Percentiles rank a stretch among this genome's conserved stretches.
phyloP scores from a whole-genome alignment of 2,888 invertebrate species.

The Ophonus ardosiacus region DNA sequence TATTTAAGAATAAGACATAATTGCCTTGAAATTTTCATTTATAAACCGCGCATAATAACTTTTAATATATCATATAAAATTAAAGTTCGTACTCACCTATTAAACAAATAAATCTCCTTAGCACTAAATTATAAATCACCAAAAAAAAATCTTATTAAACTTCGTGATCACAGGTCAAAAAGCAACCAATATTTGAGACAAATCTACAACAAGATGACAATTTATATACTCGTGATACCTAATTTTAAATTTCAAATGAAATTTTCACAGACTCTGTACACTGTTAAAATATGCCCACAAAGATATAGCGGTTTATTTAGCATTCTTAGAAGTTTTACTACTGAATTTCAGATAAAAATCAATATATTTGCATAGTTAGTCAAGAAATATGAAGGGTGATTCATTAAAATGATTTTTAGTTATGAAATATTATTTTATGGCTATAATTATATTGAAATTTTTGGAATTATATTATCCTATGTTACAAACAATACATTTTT shows the following conservation, averaged over 20 bases:
- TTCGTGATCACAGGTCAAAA: constrained; percentile 29
- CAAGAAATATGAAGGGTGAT: background rate
- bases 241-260: constrained; percentile 60
- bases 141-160: background rate
- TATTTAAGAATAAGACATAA: too few relatives aligned
- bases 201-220: constrained; percentile 30
- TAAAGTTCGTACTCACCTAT: background rate
- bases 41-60: too few relatives aligned
- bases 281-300: constrained; percentile 44
- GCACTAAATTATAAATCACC: background rate
- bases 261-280: constrained; percentile 49
- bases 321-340: background rate
- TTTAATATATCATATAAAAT: too few relatives aligned
- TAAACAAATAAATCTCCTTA: background rate
- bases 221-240: constrained; percentile 55
- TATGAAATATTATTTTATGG: background rate
- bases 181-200: constrained; percentile 50
- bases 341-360: background rate
- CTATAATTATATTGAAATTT: background rate
- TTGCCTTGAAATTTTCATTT: too few relatives aligned
- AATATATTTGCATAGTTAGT: background rate
- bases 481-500: too few relatives aligned
- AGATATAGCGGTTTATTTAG: background rate
- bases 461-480: background rate
- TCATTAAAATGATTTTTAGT: background rate